Conservation (phyloP, 2,113 vertebrate genomes). For the Tragelaphus strepsiceros region DNA sequence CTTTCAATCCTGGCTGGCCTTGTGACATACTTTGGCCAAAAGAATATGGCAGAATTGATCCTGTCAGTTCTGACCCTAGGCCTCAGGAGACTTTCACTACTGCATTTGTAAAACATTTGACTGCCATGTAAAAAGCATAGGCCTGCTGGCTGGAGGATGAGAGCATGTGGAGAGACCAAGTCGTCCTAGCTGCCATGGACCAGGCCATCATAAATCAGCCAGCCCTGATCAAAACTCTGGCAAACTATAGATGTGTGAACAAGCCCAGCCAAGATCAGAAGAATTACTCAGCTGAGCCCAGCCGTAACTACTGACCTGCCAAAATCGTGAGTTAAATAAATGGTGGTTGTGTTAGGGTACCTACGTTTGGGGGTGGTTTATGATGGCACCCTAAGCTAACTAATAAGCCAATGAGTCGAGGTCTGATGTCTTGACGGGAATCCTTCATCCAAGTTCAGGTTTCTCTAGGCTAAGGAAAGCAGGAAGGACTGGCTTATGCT, state of each 20-base stretch:
- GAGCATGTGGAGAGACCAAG: neutral
- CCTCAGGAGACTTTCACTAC: neutral
- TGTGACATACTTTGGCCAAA: neutral
- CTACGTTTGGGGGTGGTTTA: neutral
- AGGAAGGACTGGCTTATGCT: neutral
- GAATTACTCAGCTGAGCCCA: too few species aligned
- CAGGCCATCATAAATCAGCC: neutral
- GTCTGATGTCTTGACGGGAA: neutral
- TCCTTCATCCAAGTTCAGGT: neutral
- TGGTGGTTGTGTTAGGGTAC: neutral
- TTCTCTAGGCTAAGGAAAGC: neutral
- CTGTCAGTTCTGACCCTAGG: neutral
- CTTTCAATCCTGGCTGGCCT: neutral
- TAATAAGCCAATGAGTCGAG: neutral
- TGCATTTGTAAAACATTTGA: neutral
- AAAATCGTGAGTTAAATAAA: neutral
- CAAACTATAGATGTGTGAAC: neutral
- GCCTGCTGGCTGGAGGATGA: neutral
- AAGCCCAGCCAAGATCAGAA: neutral
- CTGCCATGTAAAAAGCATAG: neutral
- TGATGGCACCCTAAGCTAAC: neutral
- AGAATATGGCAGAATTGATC: conserved; percentile 1
- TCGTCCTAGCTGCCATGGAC: neutral
- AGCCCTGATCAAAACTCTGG: neutral
- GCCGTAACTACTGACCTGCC: too few species aligned